phyloP scores from a whole-genome alignment of 2,797 vertebrate species.

The Nannoperca obscura region DNA sequence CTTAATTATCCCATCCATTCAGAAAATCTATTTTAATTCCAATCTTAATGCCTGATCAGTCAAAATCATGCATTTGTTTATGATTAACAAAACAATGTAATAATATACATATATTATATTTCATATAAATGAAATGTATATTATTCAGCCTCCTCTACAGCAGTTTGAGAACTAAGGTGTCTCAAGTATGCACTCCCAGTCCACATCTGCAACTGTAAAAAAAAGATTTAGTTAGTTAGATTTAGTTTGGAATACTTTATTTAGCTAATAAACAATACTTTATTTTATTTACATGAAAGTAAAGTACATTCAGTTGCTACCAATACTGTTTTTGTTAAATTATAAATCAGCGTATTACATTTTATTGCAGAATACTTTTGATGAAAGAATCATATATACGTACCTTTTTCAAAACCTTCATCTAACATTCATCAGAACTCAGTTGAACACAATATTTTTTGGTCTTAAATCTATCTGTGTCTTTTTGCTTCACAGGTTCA shows the following conservation, averaged over 20 bases:
- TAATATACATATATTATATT: neutral
- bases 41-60: neutral
- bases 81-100: neutral
- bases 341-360: neutral
- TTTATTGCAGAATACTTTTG: neutral
- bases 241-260: neutral
- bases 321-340: neutral
- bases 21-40: neutral
- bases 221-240: neutral
- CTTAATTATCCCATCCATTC: neutral
- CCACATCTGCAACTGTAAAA: neutral
- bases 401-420: neutral
- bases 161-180: neutral
- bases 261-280: neutral
- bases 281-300: neutral
- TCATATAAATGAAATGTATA: neutral
- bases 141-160: neutral
- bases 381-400: neutral
- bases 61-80: neutral
- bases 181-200: neutral
- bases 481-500: conserved; percentile 65
- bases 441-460: neutral
- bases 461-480: neutral
- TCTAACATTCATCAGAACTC: too few relatives aligned
- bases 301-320: neutral